A percentile compares a stretch with the other conserved stretches of the same genome.
These are phyloP conservation scores for Paradoxurus hermaphroditus DNA, from an alignment of 2,113 vertebrate species.

Conservation along the genomic window DNA sequence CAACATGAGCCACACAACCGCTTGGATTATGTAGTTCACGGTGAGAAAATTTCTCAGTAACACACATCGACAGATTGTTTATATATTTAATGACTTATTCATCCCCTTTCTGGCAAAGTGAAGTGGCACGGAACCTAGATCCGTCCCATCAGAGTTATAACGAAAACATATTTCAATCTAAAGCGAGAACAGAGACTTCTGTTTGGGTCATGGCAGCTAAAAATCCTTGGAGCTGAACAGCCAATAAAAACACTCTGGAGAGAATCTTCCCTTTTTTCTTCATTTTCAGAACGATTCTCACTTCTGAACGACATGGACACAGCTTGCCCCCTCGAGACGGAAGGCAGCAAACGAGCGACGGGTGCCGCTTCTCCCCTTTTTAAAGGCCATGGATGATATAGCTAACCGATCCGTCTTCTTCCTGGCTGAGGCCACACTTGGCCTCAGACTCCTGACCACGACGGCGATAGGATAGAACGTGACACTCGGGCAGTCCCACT, in stretches of 20 bases:
- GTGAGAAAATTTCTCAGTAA: neutral
- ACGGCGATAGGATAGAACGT: neutral
- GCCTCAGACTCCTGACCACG: neutral
- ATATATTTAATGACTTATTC: neutral
- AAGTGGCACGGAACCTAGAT: neutral
- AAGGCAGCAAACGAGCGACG: neutral
- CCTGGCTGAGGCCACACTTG: neutral
- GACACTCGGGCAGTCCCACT: too few relatives aligned
- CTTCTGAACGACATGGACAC: neutral
- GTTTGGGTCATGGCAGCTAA: neutral
- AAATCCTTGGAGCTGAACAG: neutral
- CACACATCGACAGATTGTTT: neutral
- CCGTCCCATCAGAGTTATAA: neutral
- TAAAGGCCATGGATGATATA: neutral
- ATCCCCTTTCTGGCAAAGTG: neutral
- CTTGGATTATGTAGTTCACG: neutral
- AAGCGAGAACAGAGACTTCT: neutral
- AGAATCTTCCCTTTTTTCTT: neutral
- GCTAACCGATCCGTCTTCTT: neutral
- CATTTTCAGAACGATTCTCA: conserved; percentile 3
- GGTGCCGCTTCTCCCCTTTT: neutral
- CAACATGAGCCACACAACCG: neutral
- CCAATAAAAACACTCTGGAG: neutral
- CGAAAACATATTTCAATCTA: neutral
- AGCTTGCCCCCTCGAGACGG: neutral